These are phyloP conservation scores for Fulmarus glacialis DNA, from an alignment of 2,113 vertebrate genomes.

Conservation along the genomic window DNA sequence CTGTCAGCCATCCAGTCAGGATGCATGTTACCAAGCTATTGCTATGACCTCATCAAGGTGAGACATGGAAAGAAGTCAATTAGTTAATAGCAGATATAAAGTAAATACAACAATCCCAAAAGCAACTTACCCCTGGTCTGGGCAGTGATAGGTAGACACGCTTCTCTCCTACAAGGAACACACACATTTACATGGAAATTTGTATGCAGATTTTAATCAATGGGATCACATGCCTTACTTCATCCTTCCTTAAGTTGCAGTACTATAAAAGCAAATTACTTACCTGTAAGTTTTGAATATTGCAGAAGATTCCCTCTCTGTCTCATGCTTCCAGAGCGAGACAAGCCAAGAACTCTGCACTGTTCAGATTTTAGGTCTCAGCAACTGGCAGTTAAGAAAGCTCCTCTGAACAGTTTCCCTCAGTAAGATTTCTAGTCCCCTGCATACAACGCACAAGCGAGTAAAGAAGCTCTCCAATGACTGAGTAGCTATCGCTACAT, in stretches of 20 bases:
- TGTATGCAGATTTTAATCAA: neutral
- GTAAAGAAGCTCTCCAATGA: neutral
- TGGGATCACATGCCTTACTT: neutral
- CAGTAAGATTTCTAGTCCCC: neutral
- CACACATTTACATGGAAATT: slow-evolving; percentile 57
- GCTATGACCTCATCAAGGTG: neutral
- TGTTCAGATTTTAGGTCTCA: neutral
- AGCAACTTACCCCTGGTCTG: slow-evolving; percentile 90
- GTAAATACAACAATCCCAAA: neutral
- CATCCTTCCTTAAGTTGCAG: neutral
- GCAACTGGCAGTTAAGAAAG: neutral
- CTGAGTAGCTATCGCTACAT: neutral
- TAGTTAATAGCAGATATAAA: neutral
- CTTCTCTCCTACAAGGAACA: slow-evolving; percentile 90
- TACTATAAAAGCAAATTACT: neutral
- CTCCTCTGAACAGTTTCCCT: neutral
- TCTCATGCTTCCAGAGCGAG: neutral
- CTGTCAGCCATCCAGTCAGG: neutral
- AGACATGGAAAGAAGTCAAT: neutral
- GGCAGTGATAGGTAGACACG: slow-evolving; percentile 92
- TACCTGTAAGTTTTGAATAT: neutral
- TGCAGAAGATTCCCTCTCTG: neutral
- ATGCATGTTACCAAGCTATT: neutral
- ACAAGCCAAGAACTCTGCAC: neutral
- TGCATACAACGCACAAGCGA: neutral